Percentiles rank a stretch among this genome's conserved stretches.
phyloP scores from a whole-genome alignment of 2,888 invertebrate species.

The Acronicta aceris region DNA sequence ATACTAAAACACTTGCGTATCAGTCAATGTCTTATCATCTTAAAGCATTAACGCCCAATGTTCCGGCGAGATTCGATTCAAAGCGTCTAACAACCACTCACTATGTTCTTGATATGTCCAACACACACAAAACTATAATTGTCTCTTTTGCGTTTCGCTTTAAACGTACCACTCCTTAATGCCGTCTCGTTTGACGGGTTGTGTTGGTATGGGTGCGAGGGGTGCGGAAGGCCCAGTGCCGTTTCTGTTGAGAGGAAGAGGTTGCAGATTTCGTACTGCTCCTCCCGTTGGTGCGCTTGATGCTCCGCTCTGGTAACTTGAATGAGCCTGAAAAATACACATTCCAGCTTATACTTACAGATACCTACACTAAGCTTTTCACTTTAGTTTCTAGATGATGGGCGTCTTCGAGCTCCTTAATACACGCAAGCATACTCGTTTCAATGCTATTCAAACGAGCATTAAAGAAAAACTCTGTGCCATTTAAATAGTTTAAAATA shows the following conservation, averaged over 20 bases:
- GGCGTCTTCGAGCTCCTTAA: too few species aligned
- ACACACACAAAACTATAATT: slow-evolving; percentile 35
- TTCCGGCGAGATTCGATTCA: slow-evolving; percentile 46
- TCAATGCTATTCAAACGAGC: too few species aligned
- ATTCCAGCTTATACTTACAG: not conserved
- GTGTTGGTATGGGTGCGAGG: slow-evolving; percentile 87
- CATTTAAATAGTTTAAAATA: too few species aligned
- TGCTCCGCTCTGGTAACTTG: slow-evolving; percentile 83
- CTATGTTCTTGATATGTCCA: slow-evolving; percentile 53
- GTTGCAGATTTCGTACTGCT: slow-evolving; percentile 85
- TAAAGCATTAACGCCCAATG: slow-evolving; percentile 66
- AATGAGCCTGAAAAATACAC: slow-evolving; percentile 74
- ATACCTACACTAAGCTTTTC: not conserved
- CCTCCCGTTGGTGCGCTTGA: slow-evolving; percentile 85
- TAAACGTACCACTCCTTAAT: slow-evolving; percentile 99
- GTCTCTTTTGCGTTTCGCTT: slow-evolving; percentile 25
- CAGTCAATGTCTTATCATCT: slow-evolving; percentile 77
- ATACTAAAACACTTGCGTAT: slow-evolving; percentile 83
- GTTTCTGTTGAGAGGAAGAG: slow-evolving; percentile 78
- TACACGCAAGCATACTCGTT: too few species aligned
- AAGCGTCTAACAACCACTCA: slow-evolving; percentile 58
- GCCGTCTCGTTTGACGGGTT: slow-evolving; percentile 94
- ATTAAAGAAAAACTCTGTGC: too few species aligned
- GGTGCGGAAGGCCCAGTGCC: slow-evolving; percentile 78
- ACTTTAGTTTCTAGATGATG: too few species aligned